Conservation (phyloP, 37 sponge, comb jelly and placozoan genomes). For the Hexactinellida sp. region DNA sequence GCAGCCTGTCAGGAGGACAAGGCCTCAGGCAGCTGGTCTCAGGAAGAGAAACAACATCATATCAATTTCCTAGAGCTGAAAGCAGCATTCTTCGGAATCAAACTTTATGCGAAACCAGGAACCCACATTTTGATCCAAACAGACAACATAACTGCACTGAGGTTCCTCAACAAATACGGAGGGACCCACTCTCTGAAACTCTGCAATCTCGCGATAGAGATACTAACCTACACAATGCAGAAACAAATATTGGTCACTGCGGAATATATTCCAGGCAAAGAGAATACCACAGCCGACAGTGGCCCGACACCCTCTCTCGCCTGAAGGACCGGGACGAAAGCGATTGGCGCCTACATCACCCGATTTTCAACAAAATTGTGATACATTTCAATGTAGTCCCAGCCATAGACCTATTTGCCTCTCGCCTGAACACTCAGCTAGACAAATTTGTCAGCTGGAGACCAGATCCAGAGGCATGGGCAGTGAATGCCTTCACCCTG, state of each 20-base stretch:
- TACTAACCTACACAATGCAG: background rate
- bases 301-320: background rate
- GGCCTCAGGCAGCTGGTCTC: too few relatives aligned
- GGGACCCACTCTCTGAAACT: background rate
- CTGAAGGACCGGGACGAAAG: background rate
- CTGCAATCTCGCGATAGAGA: background rate
- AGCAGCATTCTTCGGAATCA: background rate
- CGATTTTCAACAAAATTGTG: background rate
- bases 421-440: constrained; percentile 24
- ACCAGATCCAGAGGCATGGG: background rate
- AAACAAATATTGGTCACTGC: background rate
- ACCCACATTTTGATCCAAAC: background rate
- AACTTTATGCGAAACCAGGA: background rate
- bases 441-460: background rate
- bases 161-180: background rate
- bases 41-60: background rate
- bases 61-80: background rate
- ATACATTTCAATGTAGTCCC: background rate
- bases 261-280: background rate
- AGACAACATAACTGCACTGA: background rate
- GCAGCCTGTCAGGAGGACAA: background rate
- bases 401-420: background rate
- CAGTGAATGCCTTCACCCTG: background rate
- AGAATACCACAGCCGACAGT: too few relatives aligned
- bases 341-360: background rate